Base-by-base conservation (phyloP, 2,888 invertebrate genomes). In the Nemurella pictetii region DNA sequence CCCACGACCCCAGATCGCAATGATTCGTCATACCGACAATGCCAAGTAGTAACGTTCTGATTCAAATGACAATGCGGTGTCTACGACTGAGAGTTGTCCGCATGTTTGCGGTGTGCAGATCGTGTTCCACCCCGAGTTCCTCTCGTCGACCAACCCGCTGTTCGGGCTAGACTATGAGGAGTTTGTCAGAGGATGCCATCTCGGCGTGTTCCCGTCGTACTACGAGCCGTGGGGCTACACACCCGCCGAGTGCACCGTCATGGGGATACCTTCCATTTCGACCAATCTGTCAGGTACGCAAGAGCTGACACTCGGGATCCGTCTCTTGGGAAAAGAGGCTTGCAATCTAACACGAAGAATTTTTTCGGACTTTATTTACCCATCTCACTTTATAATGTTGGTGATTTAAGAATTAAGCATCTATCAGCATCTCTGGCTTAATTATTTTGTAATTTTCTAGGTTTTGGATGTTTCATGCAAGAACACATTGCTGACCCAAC, bases 211-310 rank as follows among this genome's bases (percentile, higher is more conserved):
- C 91, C 99, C 99, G 0, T 99, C 99, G 0, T 99, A 99, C 91
- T 99, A 99, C 90, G 99, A 99, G 90, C 99, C 99, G 0, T 99
- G 99, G 99, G 99, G 99, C 0, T 99, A 99, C 90, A 99, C 99
- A 0, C 99, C 99, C 0, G 99, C 99, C 0, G 99, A 99, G 90
- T 99, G 99, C 89, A 99, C 99, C 0, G 99, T 99, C n/a, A 99
- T 99, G 99, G 99, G 99, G 0, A 99, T 99, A 88, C 99, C 99
- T 0, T 98, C 98, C 88, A 94, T 99, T 87, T 98, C 99, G 0
- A 99, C 99, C 12, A 99, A 99, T 90, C 91, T 99, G 3, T 99
- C 99, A 80, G 98, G 94, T 94, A 87, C 12, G n/a, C n/a, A n/a
- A n/a, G n/a, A n/a, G n/a, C n/a, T n/a, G 9, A 36, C 15, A 7